These are phyloP conservation scores for Stenodera caucasica DNA, from an alignment of 2,888 invertebrate species.

Conservation along the genomic window DNA sequence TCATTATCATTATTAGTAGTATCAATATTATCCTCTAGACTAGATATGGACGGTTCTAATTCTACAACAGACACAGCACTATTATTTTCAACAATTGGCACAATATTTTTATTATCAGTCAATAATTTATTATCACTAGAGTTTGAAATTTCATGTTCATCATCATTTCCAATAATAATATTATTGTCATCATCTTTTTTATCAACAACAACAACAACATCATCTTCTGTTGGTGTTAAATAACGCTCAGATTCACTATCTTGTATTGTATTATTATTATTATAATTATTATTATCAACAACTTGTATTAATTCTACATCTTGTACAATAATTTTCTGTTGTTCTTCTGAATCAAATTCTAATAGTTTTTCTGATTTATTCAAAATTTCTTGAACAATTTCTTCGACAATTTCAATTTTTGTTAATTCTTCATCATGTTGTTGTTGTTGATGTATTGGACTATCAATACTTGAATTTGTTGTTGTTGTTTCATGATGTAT, in stretches of 20 bases:
- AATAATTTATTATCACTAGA: constrained; percentile 35
- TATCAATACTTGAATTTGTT: constrained; percentile 49
- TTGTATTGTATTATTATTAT: constrained; percentile 9
- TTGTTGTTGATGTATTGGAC: constrained; percentile 35
- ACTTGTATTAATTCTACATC: constrained; percentile 61
- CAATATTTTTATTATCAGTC: constrained; percentile 45
- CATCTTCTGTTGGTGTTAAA: constrained; percentile 66
- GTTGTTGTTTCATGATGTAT: constrained; percentile 45
- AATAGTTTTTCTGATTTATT: constrained; percentile 59
- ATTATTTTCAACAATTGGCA: constrained; percentile 53
- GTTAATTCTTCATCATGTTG: constrained; percentile 40
- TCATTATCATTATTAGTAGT: constrained; percentile 37
- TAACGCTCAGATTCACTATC: constrained; percentile 60
- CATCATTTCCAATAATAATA: constrained; percentile 14
- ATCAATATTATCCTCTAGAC: constrained; percentile 45
- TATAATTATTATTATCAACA: constrained; percentile 36
- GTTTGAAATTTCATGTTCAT: constrained; percentile 27
- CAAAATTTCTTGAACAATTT: constrained; percentile 59
- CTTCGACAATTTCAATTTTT: constrained; percentile 56
- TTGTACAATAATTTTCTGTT: constrained; percentile 50
- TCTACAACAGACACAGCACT: constrained; percentile 58
- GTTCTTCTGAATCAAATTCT: constrained; percentile 37
- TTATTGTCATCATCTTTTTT: constrained; percentile 18
- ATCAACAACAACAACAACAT: constrained; percentile 17
- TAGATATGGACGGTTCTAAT: constrained; percentile 58